Conservation (phyloP, 2,888 invertebrate genomes). For the Glaucopsyche alexis region DNA sequence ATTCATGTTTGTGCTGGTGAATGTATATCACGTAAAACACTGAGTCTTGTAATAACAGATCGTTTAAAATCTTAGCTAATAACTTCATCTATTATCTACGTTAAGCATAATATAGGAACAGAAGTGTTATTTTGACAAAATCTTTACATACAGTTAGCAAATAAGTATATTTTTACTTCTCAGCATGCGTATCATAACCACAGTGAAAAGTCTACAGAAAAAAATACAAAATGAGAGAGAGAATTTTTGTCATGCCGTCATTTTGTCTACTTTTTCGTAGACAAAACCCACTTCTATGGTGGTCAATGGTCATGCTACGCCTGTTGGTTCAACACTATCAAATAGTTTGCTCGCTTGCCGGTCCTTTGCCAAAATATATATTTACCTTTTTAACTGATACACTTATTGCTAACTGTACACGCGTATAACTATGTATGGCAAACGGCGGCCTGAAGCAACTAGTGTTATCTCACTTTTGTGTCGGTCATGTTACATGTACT, state of each 20-base stretch:
- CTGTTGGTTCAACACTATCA: no score
- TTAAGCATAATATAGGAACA: background rate
- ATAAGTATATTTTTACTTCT: background rate
- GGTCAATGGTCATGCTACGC: no score
- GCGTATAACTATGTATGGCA: background rate
- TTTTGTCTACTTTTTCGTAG: no score
- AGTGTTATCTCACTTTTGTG: constrained; percentile 4
- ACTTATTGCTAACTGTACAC: background rate
- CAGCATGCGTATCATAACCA: background rate
- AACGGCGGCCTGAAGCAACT: background rate
- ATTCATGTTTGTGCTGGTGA: background rate
- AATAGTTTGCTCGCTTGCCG: no score
- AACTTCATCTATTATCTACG: background rate
- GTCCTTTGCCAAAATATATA: no score
- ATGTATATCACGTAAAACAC: background rate
- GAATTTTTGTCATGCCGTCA: no score
- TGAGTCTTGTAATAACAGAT: no score
- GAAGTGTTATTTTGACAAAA: background rate
- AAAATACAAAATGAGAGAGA: no score
- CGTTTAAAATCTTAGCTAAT: background rate
- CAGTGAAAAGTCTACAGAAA: background rate
- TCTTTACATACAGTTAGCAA: background rate
- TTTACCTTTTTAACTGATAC: background rate
- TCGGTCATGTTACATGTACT: constrained; percentile 14
- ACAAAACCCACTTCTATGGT: no score